A percentile compares a stretch with the other conserved stretches of the same genome.
phyloP scores from a whole-genome alignment of 2,113 vertebrate genomes.

The Oreotrochilus melanogaster region DNA sequence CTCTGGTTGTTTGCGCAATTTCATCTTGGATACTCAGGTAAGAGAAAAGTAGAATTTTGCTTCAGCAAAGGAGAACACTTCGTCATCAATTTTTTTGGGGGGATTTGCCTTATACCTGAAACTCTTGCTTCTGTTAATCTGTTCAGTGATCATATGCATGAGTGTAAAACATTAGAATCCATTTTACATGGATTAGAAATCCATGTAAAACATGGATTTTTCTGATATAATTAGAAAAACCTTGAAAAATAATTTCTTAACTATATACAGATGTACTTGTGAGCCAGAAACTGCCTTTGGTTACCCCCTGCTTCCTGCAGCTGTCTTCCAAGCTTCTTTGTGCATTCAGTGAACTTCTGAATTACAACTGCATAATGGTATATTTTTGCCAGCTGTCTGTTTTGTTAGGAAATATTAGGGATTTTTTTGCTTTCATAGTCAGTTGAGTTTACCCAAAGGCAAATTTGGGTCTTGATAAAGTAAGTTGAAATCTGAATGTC shows the following conservation, averaged over 20 bases:
- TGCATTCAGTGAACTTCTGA: background rate
- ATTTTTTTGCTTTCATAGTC: background rate
- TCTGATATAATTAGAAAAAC: background rate
- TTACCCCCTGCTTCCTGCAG: background rate
- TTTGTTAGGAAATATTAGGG: background rate
- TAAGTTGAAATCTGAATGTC: background rate
- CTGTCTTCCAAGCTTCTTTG: background rate
- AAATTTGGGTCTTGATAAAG: background rate
- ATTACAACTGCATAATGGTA: background rate
- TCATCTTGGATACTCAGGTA: conserved; percentile 90
- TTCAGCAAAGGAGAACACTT: background rate
- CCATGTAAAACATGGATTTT: too few relatives aligned
- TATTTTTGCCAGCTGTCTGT: conserved; percentile 9
- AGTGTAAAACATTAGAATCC: background rate
- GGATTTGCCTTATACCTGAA: background rate
- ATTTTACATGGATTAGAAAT: too few relatives aligned
- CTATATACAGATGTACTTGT: background rate
- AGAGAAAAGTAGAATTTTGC: background rate
- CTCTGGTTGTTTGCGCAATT: conserved; percentile 87
- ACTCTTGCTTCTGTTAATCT: background rate
- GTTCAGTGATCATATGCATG: fast-evolving
- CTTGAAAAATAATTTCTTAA: background rate
- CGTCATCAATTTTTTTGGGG: background rate
- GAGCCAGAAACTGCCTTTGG: background rate
- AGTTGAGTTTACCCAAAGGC: background rate